phyloP scores from a whole-genome alignment of 30 jellyfish, hydroid and myxozoan genomes.

The Aurelia aurita region DNA sequence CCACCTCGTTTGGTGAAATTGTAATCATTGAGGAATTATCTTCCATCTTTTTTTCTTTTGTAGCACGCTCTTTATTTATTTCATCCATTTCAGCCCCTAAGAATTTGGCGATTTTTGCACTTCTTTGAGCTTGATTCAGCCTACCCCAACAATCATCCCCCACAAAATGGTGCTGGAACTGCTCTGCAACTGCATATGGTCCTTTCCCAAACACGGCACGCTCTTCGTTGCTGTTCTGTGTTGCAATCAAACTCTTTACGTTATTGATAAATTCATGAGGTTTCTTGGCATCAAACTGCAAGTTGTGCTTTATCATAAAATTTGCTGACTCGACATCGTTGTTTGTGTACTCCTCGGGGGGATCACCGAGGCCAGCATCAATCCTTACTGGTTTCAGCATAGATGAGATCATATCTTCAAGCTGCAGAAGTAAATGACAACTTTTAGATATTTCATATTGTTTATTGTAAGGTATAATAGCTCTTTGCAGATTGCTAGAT shows the following conservation, averaged over 20 bases:
- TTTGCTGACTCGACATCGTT: slow-evolving; percentile 15
- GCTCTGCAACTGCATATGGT: not conserved
- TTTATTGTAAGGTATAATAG: too few relatives aligned
- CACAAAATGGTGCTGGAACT: not conserved
- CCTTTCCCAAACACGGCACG: slow-evolving; percentile 10
- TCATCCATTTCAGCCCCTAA: not conserved
- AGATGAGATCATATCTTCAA: not conserved
- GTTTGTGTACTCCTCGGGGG: slow-evolving; percentile 19
- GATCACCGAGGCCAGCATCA: slow-evolving; percentile 40
- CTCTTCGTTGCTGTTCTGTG: not conserved
- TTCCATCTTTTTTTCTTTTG: not conserved
- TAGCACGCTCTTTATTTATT: not conserved
- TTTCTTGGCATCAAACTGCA: not conserved
- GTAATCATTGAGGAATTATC: not conserved
- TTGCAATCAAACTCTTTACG: not conserved
- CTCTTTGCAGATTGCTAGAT: too few relatives aligned
- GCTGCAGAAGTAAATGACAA: not conserved
- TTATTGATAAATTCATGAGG: slow-evolving; percentile 5
- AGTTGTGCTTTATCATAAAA: not conserved
- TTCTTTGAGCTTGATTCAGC: not conserved
- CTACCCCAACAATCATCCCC: slow-evolving; percentile 1
- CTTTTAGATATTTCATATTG: too few relatives aligned
- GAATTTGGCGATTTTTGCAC: not conserved
- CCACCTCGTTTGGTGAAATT: not conserved
- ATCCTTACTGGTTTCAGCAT: slow-evolving; percentile 43